These are phyloP conservation scores for Blomia tropicalis DNA, from an alignment of 2,888 invertebrate genomes.

Conservation along the genomic window DNA sequence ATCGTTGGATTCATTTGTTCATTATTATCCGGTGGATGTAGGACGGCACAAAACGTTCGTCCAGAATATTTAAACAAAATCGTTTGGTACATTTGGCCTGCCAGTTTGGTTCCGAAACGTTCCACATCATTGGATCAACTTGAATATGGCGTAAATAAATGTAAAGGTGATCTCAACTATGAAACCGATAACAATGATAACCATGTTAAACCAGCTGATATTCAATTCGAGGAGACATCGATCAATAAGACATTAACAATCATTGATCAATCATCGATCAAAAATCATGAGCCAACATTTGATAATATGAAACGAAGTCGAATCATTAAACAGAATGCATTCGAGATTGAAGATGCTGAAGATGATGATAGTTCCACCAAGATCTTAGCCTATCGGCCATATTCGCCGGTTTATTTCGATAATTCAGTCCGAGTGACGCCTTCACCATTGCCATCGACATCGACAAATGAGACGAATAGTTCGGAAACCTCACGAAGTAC, in stretches of 20 bases:
- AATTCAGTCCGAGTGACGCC: background rate
- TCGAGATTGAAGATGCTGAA: background rate
- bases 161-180: background rate
- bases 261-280: background rate
- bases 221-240: too few species aligned
- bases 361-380: background rate
- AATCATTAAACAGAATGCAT: conserved; percentile 3
- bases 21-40: conserved; percentile 20
- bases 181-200: background rate
- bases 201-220: background rate
- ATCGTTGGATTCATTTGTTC: conserved; percentile 21
- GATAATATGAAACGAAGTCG: background rate
- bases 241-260: background rate
- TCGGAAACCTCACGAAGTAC: too few species aligned
- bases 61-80: background rate
- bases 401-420: background rate
- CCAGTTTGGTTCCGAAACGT: background rate
- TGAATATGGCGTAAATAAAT: background rate
- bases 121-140: background rate
- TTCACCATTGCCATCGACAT: background rate
- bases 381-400: background rate
- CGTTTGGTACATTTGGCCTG: background rate
- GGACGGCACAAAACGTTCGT: background rate
- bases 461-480: too few species aligned
- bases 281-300: background rate